A percentile compares a stretch with the other conserved stretches of the same genome.
Conservation (phyloP, 2,113 vertebrate species). For the mouse (Mus musculus) region GRCm39 chr6:58911501-58912000, state of each 20-base stretch:
- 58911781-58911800: not conserved
- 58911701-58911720: not conserved
- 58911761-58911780: conserved; percentile 21
- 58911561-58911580: conserved; percentile 38
- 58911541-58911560: not conserved
- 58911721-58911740: not conserved
- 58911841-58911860: not conserved
- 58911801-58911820: not conserved
- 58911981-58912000: not conserved
- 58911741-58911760: conserved; percentile 39
- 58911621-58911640: not conserved
- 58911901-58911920: conserved; percentile 29
- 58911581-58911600: conserved; percentile 54
- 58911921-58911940: not conserved
- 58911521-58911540: not conserved
- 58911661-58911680: conserved; percentile 23
- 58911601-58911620: conserved; percentile 14
- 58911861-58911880: not conserved
- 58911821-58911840: not conserved
- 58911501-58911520: not conserved
- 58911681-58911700: conserved; percentile 41
- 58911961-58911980: not conserved
- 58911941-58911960: not conserved
- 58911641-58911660: conserved; percentile 65
- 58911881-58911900: conserved; percentile 4